Evolutionary conservation across 2,113 vertebrate genomes (phyloP).

Genomic region (Caracal caracal): DNA sequence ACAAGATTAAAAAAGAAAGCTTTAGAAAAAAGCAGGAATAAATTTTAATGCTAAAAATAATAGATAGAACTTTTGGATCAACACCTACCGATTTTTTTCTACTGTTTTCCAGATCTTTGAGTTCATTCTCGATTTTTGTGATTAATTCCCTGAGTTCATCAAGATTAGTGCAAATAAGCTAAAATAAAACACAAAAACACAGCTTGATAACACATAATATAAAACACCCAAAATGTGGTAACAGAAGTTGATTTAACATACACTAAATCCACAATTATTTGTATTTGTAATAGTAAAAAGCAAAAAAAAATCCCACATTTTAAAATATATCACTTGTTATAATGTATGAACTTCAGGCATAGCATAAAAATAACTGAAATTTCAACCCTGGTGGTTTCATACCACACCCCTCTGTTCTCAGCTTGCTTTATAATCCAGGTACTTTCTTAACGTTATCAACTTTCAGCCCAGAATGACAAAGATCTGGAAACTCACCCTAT

Average conservation of each 20-base stretch:
- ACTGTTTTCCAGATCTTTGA: slow-evolving; percentile 94
- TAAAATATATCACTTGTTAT: slow-evolving; percentile 58
- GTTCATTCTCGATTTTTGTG: slow-evolving; percentile 96
- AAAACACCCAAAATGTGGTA: slow-evolving; percentile 80
- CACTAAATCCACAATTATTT: slow-evolving; percentile 66
- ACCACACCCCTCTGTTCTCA: neutral
- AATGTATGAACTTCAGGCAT: slow-evolving; percentile 69
- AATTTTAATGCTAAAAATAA: slow-evolving; percentile 80
- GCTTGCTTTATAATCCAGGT: slow-evolving; percentile 54
- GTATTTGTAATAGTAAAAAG: slow-evolving; percentile 68
- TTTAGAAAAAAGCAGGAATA: slow-evolving; percentile 79
- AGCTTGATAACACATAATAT: slow-evolving; percentile 85
- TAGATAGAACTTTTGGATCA: slow-evolving; percentile 82
- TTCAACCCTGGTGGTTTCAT: slow-evolving; percentile 53
- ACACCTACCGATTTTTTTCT: slow-evolving; percentile 97
- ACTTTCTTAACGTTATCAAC: slow-evolving; percentile 65
- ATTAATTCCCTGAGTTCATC: slow-evolving; percentile 97
- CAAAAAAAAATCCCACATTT: slow-evolving; percentile 53
- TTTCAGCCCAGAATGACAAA: slow-evolving; percentile 73
- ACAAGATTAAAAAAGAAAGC: slow-evolving; percentile 62
- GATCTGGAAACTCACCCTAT: slow-evolving; percentile 74
- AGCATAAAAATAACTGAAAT: slow-evolving; percentile 65
- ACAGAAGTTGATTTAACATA: slow-evolving; percentile 80
- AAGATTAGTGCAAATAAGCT: slow-evolving; percentile 98
- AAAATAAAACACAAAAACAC: slow-evolving; percentile 85